Conservation (phyloP, 2,113 vertebrate species). For the western clawed frog (Xenopus tropicalis) region UCB_Xtro_10.0 CM004450.2:83239501-83240000, state of each 20-base stretch:
- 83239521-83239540: slow-evolving; percentile 4
- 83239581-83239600: neutral
- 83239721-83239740: slow-evolving; percentile 89
- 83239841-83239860: too few species aligned
- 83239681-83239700: slow-evolving; percentile 98
- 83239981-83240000: too few species aligned
- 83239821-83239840: too few species aligned
- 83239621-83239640: slow-evolving; percentile 86
- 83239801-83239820: neutral
- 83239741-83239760: slow-evolving; percentile 88
- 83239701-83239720: slow-evolving; percentile 97
- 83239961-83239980: too few species aligned
- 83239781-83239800: neutral
- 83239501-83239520: slow-evolving; percentile 19
- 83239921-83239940: too few species aligned
- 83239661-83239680: slow-evolving; percentile 94
- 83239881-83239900: too few species aligned
- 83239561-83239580: slow-evolving; percentile 19
- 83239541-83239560: slow-evolving; percentile 6
- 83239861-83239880: neutral
- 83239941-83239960: too few species aligned
- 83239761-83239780: neutral
- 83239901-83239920: too few species aligned
- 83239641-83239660: slow-evolving; percentile 95
- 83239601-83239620: slow-evolving; percentile 27